phyloP scores from a whole-genome alignment of 2,113 vertebrate species.

The Meles meles region DNA sequence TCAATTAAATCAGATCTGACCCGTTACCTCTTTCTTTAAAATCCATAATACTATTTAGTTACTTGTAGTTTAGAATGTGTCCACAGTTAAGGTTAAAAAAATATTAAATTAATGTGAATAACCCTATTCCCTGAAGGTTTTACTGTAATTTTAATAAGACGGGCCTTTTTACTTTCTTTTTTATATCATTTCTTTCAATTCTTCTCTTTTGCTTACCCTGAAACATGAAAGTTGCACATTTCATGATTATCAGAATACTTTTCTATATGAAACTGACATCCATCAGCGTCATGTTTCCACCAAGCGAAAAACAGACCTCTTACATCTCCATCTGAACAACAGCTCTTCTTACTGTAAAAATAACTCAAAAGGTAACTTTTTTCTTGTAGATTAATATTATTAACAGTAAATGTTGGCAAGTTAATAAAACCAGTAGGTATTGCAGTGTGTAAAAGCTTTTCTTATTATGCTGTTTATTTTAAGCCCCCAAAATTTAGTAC shows the following conservation, averaged over 20 bases:
- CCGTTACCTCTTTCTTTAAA: not conserved
- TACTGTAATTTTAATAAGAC: not conserved
- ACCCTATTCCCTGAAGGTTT: not conserved
- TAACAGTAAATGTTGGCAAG: not conserved
- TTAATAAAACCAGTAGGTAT: not conserved
- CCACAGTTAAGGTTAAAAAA: not conserved
- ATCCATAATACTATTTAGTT: not conserved
- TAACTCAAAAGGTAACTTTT: slow-evolving; percentile 74
- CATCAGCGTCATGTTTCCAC: slow-evolving; percentile 13
- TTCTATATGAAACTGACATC: not conserved
- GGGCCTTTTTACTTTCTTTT: not conserved
- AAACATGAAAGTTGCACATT: slow-evolving; percentile 60
- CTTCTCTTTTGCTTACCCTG: not conserved
- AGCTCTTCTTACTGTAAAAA: slow-evolving; percentile 32
- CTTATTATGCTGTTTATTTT: not conserved
- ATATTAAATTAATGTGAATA: not conserved
- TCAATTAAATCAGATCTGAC: not conserved
- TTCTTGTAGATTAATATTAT: not conserved
- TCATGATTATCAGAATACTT: slow-evolving; percentile 21
- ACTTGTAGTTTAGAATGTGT: not conserved
- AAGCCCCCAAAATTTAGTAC: not conserved
- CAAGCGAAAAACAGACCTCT: slow-evolving; percentile 10
- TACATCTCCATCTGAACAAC: slow-evolving; percentile 34
- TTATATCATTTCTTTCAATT: not conserved
- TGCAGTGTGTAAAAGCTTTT: not conserved